Conservation (phyloP, 1,140 invertebrate species). For the Cydia amplana region DNA sequence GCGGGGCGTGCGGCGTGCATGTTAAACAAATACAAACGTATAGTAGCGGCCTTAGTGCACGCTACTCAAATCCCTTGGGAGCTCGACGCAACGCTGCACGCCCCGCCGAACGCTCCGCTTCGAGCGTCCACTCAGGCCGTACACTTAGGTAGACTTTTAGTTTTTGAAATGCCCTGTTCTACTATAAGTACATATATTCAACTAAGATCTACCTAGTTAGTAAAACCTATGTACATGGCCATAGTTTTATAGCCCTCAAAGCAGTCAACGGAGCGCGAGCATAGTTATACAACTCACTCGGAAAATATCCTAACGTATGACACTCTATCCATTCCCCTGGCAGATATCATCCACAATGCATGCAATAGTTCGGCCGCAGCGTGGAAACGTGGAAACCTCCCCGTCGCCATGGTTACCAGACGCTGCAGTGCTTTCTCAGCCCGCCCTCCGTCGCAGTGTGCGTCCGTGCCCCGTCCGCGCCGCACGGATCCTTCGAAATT, state of each 20-base stretch:
- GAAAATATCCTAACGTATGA: slow-evolving; percentile 14
- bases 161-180: background rate
- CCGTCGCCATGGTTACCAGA: slow-evolving; percentile 67
- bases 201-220: background rate
- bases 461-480: slow-evolving; percentile 44
- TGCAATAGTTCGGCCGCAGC: slow-evolving; percentile 31
- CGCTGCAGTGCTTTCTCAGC: slow-evolving; percentile 66
- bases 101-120: too few relatives aligned
- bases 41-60: too few relatives aligned
- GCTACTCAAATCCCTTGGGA: too few relatives aligned
- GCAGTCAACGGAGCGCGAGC: background rate
- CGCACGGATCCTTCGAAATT: slow-evolving; percentile 42
- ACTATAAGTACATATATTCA: background rate
- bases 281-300: slow-evolving; percentile 1
- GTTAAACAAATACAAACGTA: too few relatives aligned
- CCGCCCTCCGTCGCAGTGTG: slow-evolving; percentile 70
- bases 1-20: too few relatives aligned
- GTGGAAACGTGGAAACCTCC: slow-evolving; percentile 48
- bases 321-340: slow-evolving; percentile 41
- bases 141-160: background rate
- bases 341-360: slow-evolving; percentile 46
- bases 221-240: too few relatives aligned
- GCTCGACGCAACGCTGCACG: too few relatives aligned
- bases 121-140: too few relatives aligned
- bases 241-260: background rate